Evolutionary conservation across 2,797 vertebrate genomes (phyloP).

Genomic region (Triplophysa bombifrons): DNA sequence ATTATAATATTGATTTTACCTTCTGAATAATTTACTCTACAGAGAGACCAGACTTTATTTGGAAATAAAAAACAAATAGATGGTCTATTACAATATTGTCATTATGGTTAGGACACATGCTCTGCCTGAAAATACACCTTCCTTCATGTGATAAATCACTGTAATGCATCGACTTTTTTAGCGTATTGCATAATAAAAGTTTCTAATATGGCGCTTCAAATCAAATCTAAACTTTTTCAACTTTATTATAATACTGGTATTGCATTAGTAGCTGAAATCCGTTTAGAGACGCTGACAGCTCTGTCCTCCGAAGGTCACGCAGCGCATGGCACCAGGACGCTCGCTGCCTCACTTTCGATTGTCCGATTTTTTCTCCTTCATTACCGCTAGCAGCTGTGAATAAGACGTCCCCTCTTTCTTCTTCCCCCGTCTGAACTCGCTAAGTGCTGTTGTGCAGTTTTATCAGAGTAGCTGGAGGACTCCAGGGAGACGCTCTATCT

Average conservation of each 20-base stretch:
- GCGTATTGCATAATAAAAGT: background rate
- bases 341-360: constrained; percentile 75
- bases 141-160: background rate
- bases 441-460: constrained; percentile 94
- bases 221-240: background rate
- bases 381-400: constrained; percentile 80
- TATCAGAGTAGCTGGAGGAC: constrained; percentile 85
- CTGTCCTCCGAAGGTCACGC: constrained; percentile 79
- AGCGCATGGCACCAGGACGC: constrained; percentile 73
- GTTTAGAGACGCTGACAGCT: constrained; percentile 42
- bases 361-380: constrained; percentile 72
- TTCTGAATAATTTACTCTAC: too few relatives aligned
- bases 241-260: background rate
- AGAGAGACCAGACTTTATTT: too few relatives aligned
- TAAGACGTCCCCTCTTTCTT: constrained; percentile 52
- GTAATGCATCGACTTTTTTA: background rate
- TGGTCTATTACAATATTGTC: background rate
- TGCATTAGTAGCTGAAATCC: constrained; percentile 10
- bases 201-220: background rate
- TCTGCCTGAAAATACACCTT: background rate
- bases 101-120: background rate
- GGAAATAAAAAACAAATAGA: background rate
- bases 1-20: too few relatives aligned
- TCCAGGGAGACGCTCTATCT: constrained; percentile 89
- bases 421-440: constrained; percentile 78